Evolutionary conservation across 1,140 invertebrate genomes (phyloP).

Genomic region (Tetramorium parvispinum): DNA sequence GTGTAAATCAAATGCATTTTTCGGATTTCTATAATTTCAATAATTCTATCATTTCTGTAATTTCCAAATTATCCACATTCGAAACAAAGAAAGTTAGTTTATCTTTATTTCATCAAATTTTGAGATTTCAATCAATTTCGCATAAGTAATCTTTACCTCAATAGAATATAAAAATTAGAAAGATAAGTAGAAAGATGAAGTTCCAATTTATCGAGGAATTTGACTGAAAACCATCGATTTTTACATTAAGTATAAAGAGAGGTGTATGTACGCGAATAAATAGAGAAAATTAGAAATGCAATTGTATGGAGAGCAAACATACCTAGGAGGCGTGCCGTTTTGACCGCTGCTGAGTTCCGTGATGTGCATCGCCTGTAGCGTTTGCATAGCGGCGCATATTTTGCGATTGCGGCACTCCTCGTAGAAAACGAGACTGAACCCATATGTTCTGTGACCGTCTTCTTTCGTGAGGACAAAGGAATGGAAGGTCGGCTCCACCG

Average conservation of each 20-base stretch:
- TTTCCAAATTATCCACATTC: not conserved
- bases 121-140: not conserved
- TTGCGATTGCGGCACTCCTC: constrained; percentile 97
- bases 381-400: constrained; percentile 97
- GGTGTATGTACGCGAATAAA: not conserved
- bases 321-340: constrained; percentile 85
- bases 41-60: too few relatives aligned
- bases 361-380: constrained; percentile 96
- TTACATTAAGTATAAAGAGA: not conserved
- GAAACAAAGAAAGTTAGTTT: not conserved
- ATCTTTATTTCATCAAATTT: not conserved
- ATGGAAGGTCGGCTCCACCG: constrained; percentile 95
- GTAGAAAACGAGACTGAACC: constrained; percentile 97
- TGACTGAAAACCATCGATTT: not conserved
- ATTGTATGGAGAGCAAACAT: constrained; percentile 62
- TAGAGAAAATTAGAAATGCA: constrained; percentile 5
- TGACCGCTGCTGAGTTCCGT: constrained; percentile 94
- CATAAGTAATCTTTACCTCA: not conserved
- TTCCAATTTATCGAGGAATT: not conserved
- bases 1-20: not conserved
- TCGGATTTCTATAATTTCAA: not conserved
- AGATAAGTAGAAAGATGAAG: not conserved
- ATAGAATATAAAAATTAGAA: not conserved
- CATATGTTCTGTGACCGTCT: constrained; percentile 97
- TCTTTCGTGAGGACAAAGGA: constrained; percentile 98